Evolutionary conservation across 2,113 vertebrate genomes (phyloP).

Genomic region (Dunckerocampus dactyliophorus): DNA sequence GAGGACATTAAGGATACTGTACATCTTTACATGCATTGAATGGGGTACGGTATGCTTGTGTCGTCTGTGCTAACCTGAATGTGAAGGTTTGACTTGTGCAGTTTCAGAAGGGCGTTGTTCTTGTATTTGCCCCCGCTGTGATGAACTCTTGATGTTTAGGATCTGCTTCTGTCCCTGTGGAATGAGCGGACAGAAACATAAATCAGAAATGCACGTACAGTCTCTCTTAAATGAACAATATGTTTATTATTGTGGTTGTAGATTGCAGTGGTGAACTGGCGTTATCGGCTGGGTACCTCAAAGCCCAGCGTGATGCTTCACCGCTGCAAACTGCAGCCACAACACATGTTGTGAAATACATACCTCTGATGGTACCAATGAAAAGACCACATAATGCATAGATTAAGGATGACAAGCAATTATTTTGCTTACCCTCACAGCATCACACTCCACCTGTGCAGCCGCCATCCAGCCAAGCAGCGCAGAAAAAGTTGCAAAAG

Average conservation of each 20-base stretch:
- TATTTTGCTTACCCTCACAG: constrained; percentile 32
- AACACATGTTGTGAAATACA: neutral
- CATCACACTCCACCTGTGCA: constrained; percentile 26
- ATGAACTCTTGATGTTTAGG: constrained; percentile 66
- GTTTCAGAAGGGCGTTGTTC: constrained; percentile 63
- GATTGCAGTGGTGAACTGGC: too few relatives aligned
- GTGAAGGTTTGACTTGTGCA: too few relatives aligned
- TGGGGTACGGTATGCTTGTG: neutral
- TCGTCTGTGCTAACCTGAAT: constrained; percentile 18
- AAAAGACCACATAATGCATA: neutral
- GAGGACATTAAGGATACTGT: neutral
- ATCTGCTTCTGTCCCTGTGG: constrained; percentile 65
- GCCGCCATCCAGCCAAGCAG: neutral
- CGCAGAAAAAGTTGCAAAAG: neutral
- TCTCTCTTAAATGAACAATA: neutral
- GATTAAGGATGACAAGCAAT: neutral
- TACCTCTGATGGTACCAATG: neutral
- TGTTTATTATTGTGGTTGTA: too few relatives aligned
- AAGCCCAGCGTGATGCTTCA: too few relatives aligned
- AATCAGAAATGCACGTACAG: neutral
- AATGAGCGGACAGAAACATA: neutral
- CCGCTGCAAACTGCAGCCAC: neutral
- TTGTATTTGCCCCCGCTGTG: constrained; percentile 71
- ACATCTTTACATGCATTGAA: neutral
- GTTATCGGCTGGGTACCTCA: too few relatives aligned